phyloP scores from a whole-genome alignment of 2,888 invertebrate species.

The Lepeophtheirus nordmannii region DNA sequence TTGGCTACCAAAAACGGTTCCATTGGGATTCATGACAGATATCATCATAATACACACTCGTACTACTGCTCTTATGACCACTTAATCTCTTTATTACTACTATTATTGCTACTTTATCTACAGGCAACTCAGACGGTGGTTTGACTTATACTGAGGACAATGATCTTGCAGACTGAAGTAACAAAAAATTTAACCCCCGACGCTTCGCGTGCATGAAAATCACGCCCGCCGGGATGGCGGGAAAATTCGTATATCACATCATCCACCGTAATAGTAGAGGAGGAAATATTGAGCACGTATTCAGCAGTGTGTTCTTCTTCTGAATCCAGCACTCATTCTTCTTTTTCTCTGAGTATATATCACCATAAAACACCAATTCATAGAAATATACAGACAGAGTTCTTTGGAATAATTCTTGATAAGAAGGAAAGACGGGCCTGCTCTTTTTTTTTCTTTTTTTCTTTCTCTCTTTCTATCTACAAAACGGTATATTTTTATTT shows the following conservation, averaged over 20 bases:
- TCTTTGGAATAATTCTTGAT: no score
- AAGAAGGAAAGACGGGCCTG: neutral
- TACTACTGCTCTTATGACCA: no score
- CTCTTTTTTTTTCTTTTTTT: neutral
- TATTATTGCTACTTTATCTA: neutral
- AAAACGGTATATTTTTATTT: neutral
- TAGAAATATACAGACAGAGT: no score
- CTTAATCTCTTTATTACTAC: neutral
- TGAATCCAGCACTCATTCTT: neutral
- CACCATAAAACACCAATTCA: no score
- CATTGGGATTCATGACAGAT: neutral
- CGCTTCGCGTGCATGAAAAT: neutral
- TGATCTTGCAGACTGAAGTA: neutral
- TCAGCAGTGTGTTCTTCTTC: neutral
- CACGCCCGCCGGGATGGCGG: slow-evolving; percentile 3
- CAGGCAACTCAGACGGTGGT: neutral
- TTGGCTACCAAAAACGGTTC: slow-evolving; percentile 13
- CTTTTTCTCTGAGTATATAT: no score
- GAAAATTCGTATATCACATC: slow-evolving; percentile 1
- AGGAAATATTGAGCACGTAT: neutral
- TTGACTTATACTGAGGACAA: neutral
- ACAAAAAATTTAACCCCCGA: neutral
- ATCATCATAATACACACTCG: neutral
- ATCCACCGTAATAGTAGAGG: no score
- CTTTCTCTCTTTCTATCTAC: neutral